Conservation (phyloP, 2,797 vertebrate species). For the Sitta carolinensis region DNA sequence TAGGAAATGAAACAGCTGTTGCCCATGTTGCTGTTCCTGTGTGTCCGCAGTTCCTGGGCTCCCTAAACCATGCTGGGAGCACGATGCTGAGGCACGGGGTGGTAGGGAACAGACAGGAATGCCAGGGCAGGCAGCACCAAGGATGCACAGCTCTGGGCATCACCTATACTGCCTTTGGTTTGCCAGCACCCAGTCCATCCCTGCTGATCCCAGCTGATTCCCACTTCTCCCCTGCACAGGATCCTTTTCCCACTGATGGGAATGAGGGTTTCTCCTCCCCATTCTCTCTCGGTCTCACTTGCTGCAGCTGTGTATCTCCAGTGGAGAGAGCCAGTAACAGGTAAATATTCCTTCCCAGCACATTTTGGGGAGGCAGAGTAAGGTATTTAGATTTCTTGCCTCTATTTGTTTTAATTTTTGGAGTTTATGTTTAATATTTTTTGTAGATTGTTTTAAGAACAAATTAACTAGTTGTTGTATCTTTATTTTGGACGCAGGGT, state of each 20-base stretch:
- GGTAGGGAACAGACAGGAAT: not conserved
- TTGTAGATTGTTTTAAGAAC: too few relatives aligned
- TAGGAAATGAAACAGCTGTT: not conserved
- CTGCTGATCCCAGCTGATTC: not conserved
- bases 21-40: not conserved
- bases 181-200: not conserved
- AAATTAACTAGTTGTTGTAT: too few relatives aligned
- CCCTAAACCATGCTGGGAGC: too few relatives aligned
- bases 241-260: not conserved
- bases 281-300: rapidly evolving
- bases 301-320: not conserved
- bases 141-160: not conserved
- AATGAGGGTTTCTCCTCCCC: not conserved
- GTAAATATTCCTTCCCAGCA: not conserved
- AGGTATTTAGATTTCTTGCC: too few relatives aligned
- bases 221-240: not conserved
- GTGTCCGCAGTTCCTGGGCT: rapidly evolving
- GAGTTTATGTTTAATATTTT: too few relatives aligned
- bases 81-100: rapidly evolving
- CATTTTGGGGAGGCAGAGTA: not conserved
- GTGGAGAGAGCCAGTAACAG: not conserved
- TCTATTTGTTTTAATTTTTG: too few relatives aligned
- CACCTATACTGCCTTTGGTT: not conserved
- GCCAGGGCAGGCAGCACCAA: not conserved
- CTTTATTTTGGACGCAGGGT: too few relatives aligned